Evolutionary conservation across 2,113 vertebrate species (phyloP).

Genomic region (Madoqua kirkii): DNA sequence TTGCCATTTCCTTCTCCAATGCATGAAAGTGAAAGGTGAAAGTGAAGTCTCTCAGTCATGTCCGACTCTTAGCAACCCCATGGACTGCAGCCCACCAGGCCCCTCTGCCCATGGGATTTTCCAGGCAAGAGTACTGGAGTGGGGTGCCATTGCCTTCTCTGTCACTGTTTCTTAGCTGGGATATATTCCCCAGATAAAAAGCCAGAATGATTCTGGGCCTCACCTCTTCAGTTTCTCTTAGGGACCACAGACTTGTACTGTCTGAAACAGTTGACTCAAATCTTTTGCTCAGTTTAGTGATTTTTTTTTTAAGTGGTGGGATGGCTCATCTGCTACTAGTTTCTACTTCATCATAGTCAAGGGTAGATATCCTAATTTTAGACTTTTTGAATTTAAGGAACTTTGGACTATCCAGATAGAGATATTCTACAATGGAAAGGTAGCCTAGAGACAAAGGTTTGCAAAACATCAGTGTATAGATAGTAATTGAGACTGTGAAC

Average conservation of each 20-base stretch:
- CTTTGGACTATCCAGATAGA: not conserved
- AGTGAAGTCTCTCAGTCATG: too few relatives aligned
- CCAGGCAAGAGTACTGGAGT: too few relatives aligned
- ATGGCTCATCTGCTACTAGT: not conserved
- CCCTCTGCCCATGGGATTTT: too few relatives aligned
- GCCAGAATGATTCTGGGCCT: not conserved
- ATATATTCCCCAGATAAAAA: not conserved
- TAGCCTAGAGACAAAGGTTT: not conserved
- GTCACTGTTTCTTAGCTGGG: not conserved
- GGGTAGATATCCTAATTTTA: not conserved
- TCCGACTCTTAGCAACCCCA: rapidly evolving
- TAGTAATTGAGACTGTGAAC: not conserved
- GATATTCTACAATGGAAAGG: not conserved
- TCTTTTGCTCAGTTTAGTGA: not conserved
- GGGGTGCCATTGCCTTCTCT: too few relatives aligned
- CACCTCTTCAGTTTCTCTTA: not conserved
- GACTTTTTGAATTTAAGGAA: not conserved
- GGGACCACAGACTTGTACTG: not conserved
- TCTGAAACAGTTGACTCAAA: not conserved
- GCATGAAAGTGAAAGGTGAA: too few relatives aligned
- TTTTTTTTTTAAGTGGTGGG: not conserved
- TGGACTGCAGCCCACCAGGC: too few relatives aligned
- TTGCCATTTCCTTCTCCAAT: too few relatives aligned
- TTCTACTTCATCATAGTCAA: not conserved
- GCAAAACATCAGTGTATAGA: not conserved